These are phyloP conservation scores for Apostichopus japonicus DNA, from an alignment of 35 echinoderm and acorn worm genomes.

Conservation along the genomic window DNA sequence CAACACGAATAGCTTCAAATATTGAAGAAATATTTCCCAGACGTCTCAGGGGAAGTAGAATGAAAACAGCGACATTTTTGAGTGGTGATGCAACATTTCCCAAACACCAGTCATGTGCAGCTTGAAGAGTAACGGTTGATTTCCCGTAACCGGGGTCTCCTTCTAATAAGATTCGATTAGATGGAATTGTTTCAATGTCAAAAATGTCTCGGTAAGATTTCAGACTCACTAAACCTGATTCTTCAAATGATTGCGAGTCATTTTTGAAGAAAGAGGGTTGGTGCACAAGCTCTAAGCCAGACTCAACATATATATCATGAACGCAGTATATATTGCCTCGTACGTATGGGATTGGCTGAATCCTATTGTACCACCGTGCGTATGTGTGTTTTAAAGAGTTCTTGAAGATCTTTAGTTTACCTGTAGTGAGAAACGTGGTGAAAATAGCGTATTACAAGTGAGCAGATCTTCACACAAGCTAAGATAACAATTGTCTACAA, in stretches of 20 bases:
- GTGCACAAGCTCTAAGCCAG: not conserved
- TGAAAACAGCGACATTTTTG: not conserved
- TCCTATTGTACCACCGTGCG: no score
- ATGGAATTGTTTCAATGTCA: no score
- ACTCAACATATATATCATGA: slow-evolving; percentile 1
- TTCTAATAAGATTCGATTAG: not conserved
- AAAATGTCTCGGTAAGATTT: not conserved
- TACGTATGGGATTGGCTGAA: no score
- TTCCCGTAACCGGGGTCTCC: slow-evolving; percentile 39
- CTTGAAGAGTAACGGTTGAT: not conserved
- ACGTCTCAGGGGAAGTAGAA: not conserved
- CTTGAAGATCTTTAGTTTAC: no score
- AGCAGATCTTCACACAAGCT: no score
- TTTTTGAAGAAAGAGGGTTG: no score
- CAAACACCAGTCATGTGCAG: slow-evolving; percentile 3
- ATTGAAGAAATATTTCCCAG: not conserved
- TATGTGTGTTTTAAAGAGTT: no score
- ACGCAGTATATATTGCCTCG: slow-evolving; percentile 1
- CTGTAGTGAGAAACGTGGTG: no score
- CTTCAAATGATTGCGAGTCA: no score
- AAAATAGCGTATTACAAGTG: no score
- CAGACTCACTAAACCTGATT: no score
- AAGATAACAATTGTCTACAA: no score
- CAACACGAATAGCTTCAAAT: not conserved
- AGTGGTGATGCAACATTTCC: not conserved